Evolutionary conservation across 92 coral and sea anemone species (phyloP), one percentile per base, ranked within the genome.

Genomic region (Siderastrea siderea): DNA sequence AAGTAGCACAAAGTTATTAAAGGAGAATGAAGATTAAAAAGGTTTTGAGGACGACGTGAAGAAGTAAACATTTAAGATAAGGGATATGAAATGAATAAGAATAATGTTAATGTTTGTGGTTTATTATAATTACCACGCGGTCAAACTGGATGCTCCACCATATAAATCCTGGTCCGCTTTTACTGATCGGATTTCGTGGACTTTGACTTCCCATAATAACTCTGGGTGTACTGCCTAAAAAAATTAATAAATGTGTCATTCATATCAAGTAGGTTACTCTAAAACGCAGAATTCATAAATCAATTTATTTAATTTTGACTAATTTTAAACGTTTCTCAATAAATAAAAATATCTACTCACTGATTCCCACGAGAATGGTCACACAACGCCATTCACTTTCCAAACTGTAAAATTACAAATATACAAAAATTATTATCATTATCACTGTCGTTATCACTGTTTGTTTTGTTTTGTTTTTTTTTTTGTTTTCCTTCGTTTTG

Each of bases 131-230:
- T 74, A 88, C 92, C 92, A 66, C 45, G 55, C 92, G 75, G 47
- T 88, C 92, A 75, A 88, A 88, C 19, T 63, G 60, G 3, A 88
- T 68, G 47, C 88, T 65, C 92, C 82, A 83, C 19, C n/a, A 15
- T 1, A 13, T 54, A 5, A 48, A 66, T 13, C 86, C 86, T 2
- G 67, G 43, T 55, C 86, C 86, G 45, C 6, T 2, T 16, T 46
- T 46, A 53, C 86, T 81, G 7, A 43, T 15, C 7, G 86, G 86
- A 44, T 43, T n/a, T 59, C 0, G 44, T 15, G 86, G 86, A n/a
- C 8, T 26, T 6, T 47, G 76, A 7, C 55, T 81, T 58, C 68
- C 86, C 47, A 68, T 7, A 10, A 68, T 71, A 1, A 81, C 86
- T 57, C 57, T 77, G 0, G 86, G 86, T 4, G 86, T 81, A 10